Percentiles rank a stretch among this genome's conserved stretches.
phyloP scores from a whole-genome alignment of 2,797 vertebrate genomes.

The Sparidentex hasta region DNA sequence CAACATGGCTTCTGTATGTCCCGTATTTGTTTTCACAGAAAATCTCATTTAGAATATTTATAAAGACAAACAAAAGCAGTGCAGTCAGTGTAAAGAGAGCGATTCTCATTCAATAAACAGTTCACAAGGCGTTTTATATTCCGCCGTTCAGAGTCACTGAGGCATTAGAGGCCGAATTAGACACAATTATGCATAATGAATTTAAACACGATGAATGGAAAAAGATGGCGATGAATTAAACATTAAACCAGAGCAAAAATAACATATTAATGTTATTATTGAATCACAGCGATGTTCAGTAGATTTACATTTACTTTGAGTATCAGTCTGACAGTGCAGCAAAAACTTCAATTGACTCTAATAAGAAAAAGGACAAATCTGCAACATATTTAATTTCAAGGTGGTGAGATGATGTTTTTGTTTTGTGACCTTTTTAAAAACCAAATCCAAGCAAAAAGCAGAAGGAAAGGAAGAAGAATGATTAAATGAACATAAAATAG shows the following conservation, averaged over 20 bases:
- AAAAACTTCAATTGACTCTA: not conserved
- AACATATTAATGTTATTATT: slow-evolving; percentile 72
- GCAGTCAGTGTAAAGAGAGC: slow-evolving; percentile 63
- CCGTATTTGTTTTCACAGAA: slow-evolving; percentile 73
- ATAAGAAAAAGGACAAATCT: not conserved
- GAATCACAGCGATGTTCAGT: slow-evolving; percentile 50
- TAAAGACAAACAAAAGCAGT: slow-evolving; percentile 65
- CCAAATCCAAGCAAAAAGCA: no score
- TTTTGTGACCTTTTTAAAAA: no score
- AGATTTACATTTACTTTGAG: slow-evolving; percentile 34
- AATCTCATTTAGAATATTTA: slow-evolving; percentile 80
- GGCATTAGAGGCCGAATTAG: slow-evolving; percentile 70
- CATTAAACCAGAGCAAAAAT: slow-evolving; percentile 71
- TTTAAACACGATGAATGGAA: slow-evolving; percentile 57
- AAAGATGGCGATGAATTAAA: slow-evolving; percentile 69
- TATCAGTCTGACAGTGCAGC: slow-evolving; percentile 9
- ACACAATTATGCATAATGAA: slow-evolving; percentile 74
- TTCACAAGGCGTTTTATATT: slow-evolving; percentile 78
- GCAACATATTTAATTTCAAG: not conserved
- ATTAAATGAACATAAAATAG: no score
- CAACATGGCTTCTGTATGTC: slow-evolving; percentile 58
- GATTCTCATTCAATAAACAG: slow-evolving; percentile 74
- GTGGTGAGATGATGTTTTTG: no score
- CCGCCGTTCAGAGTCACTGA: slow-evolving; percentile 70
- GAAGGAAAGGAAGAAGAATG: no score